A percentile compares a stretch with the other conserved stretches of the same genome.
Conservation (phyloP, 2,797 vertebrate genomes). For the Telmatherina bonti region DNA sequence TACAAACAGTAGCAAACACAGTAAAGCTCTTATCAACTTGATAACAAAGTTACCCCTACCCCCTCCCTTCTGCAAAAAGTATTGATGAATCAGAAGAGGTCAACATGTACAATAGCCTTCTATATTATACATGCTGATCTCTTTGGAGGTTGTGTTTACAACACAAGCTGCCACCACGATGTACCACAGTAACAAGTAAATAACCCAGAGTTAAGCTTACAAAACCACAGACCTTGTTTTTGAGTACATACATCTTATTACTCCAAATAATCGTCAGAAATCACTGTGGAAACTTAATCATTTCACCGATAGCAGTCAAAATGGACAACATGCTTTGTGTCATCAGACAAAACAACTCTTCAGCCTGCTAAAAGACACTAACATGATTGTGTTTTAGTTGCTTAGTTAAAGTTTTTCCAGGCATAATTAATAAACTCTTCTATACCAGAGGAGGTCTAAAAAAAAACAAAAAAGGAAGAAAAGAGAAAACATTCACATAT, state of each 20-base stretch:
- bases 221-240: no score
- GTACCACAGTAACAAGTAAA: background rate
- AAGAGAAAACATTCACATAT: constrained; percentile 21
- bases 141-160: background rate
- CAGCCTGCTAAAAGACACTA: background rate
- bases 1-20: background rate
- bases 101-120: background rate
- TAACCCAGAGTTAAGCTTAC: background rate
- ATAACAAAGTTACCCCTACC: background rate
- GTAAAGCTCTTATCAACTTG: no score
- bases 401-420: background rate
- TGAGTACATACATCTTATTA: background rate
- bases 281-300: no score
- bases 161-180: background rate
- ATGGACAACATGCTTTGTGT: background rate
- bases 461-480: background rate
- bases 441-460: background rate
- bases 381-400: background rate
- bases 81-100: background rate
- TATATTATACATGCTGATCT: background rate
- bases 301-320: background rate
- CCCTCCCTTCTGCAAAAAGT: background rate
- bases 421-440: constrained; percentile 12
- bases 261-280: no score
- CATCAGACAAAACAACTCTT: background rate